Base-by-base conservation (phyloP, 2,113 vertebrate genomes). In the Solea senegalensis region DNA sequence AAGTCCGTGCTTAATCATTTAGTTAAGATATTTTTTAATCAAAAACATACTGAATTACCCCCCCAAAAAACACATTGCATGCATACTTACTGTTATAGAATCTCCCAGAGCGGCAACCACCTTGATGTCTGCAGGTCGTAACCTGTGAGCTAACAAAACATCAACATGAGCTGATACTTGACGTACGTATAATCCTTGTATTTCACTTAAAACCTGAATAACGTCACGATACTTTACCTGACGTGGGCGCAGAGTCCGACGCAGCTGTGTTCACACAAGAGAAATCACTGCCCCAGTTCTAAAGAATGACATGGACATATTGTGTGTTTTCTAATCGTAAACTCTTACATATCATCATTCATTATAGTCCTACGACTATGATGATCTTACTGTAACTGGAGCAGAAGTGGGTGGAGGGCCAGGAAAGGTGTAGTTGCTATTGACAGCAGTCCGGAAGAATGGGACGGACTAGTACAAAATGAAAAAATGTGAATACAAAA, bases 221-320 rank as follows among this genome's bases (percentile, higher is more conserved):
- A 55, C 12, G 21, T 4, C 2, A 13, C 50, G 26, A 26, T 34
- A 15, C 10, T 92, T 95, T 66, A 99, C 98, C 98, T 89, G 96
- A 97, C 2, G 81, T 92, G 57, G 97, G 96, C 26, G 94, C 80
- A n/a, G 2, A 80, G 67, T 67, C 65, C 4, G 96, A 96, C 13
- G 93, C 87, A 70, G 50, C 58, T 16, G 52, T 84, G 63, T 78
- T 74, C 3, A 21, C 54, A 67, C 97, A 99, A 0, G 74, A 85
- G 83, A 99, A 92, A 57, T 98, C 94, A 72, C 95, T 95, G 26
- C 97, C 97, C 96, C 96, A 98, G 14, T 96, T 95, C 97, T 97
- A 90, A n/a, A 84, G n/a, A 69, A 72, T 15, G 4, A 44, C 16
- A 78, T 5, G 61, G 4, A 60, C 0, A 21, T 21, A 21, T 21